phyloP scores from a whole-genome alignment of 1,140 invertebrate species.

The Helicoverpa armigera region DNA sequence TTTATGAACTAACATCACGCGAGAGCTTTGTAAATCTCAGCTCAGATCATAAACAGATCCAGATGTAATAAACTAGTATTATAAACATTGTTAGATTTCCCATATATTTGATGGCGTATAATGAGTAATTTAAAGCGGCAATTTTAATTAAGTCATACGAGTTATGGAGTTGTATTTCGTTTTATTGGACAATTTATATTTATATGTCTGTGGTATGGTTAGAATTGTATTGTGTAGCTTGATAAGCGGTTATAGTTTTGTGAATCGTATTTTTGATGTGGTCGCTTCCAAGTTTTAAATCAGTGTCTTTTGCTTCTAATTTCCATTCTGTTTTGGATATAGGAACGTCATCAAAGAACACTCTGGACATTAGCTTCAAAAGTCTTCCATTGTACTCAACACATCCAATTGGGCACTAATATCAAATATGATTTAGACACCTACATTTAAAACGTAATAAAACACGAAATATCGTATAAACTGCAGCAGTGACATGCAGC shows the following conservation, averaged over 20 bases:
- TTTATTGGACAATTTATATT: conserved; percentile 33
- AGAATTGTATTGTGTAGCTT: background rate
- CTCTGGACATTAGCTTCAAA: too few species aligned
- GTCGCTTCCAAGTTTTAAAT: too few species aligned
- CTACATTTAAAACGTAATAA: background rate
- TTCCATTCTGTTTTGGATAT: background rate
- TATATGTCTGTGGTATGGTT: background rate
- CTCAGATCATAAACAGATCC: conserved; percentile 42
- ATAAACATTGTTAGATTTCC: conserved; percentile 42
- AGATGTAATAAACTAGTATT: conserved; percentile 22
- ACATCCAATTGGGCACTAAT: background rate
- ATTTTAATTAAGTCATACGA: conserved; percentile 38
- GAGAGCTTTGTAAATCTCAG: conserved; percentile 28
- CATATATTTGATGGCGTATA: conserved; percentile 35
- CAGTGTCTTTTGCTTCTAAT: background rate
- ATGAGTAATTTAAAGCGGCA: conserved; percentile 32
- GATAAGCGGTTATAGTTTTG: background rate
- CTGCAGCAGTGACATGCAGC: background rate
- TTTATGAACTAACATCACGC: conserved; percentile 42
- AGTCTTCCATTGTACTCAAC: background rate
- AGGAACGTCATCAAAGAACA: too few species aligned
- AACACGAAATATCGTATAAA: conserved; percentile 8
- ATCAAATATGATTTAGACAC: background rate
- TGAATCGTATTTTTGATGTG: too few species aligned
- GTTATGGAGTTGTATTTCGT: conserved; percentile 2